A percentile compares a stretch with the other conserved stretches of the same genome.
These are phyloP conservation scores for Chionoecetes opilio DNA, from an alignment of 1,140 invertebrate genomes.

Conservation along the genomic window DNA sequence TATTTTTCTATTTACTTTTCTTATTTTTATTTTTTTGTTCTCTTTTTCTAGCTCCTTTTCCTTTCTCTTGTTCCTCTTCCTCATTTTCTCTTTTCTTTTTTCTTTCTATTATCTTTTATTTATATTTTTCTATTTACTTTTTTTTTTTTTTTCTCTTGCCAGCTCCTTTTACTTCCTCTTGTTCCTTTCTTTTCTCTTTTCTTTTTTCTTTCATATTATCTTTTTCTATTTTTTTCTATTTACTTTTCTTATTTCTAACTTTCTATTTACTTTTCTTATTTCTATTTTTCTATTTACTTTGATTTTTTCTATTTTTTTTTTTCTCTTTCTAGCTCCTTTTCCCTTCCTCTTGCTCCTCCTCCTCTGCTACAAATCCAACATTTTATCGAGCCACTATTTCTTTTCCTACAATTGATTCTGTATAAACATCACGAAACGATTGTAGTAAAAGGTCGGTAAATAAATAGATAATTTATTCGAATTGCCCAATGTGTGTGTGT, in stretches of 20 bases:
- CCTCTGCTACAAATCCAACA: background rate
- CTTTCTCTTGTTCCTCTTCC: too few species aligned
- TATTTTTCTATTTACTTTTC: too few species aligned
- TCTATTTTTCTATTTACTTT: background rate
- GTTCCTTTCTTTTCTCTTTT: too few species aligned
- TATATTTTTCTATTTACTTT: background rate
- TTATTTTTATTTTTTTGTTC: too few species aligned
- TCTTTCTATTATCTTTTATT: background rate
- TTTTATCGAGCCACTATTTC: background rate
- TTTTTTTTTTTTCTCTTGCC: background rate
- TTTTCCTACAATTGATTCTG: too few species aligned
- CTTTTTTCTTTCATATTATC: background rate
- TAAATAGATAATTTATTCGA: background rate
- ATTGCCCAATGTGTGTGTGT: background rate
- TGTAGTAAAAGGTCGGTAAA: too few species aligned
- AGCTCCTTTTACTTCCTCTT: too few species aligned
- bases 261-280: too few species aligned
- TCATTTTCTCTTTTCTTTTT: too few species aligned
- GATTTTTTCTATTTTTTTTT: background rate
- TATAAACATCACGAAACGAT: constrained; percentile 3
- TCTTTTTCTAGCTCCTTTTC: too few species aligned
- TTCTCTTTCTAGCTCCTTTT: background rate
- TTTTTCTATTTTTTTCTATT: background rate
- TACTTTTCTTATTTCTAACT: too few species aligned
- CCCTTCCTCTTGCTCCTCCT: background rate